Evolutionary conservation across 1,140 invertebrate genomes (phyloP).

Genomic region (Trichonephila clavipes): DNA sequence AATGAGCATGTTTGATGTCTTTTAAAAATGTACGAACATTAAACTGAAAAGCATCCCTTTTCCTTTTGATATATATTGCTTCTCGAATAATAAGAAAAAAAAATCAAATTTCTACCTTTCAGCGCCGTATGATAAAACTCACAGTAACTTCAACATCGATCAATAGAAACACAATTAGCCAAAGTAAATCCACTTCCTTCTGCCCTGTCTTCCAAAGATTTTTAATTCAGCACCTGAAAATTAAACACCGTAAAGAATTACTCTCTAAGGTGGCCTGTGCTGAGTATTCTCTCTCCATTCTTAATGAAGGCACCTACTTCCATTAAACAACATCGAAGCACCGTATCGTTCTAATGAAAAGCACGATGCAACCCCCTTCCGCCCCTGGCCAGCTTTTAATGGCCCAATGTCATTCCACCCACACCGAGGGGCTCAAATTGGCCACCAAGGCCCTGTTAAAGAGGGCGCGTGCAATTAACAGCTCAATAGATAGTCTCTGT

Average conservation of each 20-base stretch:
- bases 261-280: neutral
- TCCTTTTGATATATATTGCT: no score
- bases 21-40: no score
- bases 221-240: slow-evolving; percentile 29
- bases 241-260: slow-evolving; percentile 26
- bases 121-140: no score
- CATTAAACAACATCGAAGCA: neutral
- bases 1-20: no score
- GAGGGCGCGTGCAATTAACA: slow-evolving; percentile 16
- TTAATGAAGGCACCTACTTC: slow-evolving; percentile 10
- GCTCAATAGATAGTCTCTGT: slow-evolving; percentile 18
- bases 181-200: slow-evolving; percentile 9
- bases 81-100: no score
- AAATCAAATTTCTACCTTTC: no score
- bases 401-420: neutral
- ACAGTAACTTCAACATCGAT: neutral
- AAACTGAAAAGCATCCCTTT: no score
- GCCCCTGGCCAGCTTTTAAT: neutral
- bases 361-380: neutral
- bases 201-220: neutral
- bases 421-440: neutral
- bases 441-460: slow-evolving; percentile 26
- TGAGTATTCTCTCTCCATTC: slow-evolving; percentile 2
- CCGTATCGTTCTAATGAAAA: slow-evolving; percentile 24
- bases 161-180: neutral